Percentiles rank a stretch among this genome's conserved stretches.
Conservation (phyloP, 2,113 vertebrate species). For the Drymodes brunneopygia region DNA sequence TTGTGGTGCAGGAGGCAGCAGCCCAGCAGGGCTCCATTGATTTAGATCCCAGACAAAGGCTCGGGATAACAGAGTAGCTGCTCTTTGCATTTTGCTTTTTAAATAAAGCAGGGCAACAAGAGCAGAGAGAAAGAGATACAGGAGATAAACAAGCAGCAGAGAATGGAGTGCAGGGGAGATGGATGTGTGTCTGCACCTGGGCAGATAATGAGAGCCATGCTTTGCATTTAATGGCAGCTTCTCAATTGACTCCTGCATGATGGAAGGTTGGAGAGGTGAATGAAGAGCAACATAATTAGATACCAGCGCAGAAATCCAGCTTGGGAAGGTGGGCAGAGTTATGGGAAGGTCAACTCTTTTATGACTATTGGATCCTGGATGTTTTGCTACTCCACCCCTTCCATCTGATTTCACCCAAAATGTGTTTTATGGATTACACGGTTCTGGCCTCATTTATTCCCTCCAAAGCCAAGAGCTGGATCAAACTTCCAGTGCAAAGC, state of each 20-base stretch:
- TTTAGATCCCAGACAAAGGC: background rate
- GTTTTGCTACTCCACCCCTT: background rate
- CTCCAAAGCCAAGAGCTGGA: background rate
- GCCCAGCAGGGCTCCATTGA: background rate
- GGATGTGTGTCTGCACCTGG: background rate
- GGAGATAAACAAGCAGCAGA: background rate
- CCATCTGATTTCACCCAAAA: background rate
- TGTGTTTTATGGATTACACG: background rate
- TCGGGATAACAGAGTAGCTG: background rate
- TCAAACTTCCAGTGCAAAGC: background rate
- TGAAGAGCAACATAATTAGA: background rate
- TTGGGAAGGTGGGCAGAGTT: background rate
- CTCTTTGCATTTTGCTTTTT: background rate
- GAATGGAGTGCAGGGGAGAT: background rate
- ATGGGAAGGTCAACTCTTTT: background rate
- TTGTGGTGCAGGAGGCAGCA: background rate
- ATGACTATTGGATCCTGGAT: background rate
- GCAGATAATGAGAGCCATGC: background rate
- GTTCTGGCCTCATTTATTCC: background rate
- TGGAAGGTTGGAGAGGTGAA: background rate
- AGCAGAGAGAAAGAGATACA: background rate
- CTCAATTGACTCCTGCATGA: background rate
- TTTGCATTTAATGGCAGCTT: background rate
- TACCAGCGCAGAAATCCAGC: background rate
- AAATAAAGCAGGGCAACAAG: constrained; percentile 1